Conservation (phyloP, 2,888 invertebrate species). For the Aspidapion aeneum region DNA sequence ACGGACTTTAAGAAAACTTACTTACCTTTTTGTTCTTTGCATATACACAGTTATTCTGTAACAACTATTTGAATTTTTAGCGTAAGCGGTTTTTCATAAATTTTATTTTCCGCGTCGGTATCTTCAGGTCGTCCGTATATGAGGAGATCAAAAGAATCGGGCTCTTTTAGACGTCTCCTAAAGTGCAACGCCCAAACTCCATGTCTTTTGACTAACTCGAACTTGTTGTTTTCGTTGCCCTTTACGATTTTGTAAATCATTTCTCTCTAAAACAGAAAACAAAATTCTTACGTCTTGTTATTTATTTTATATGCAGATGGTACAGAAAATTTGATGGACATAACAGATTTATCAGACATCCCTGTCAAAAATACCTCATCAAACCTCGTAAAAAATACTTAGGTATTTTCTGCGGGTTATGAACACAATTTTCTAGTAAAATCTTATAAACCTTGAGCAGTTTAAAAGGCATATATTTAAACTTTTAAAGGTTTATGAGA, state of each 20-base stretch:
- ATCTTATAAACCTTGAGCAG: no score
- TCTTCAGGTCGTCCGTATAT: slow-evolving; percentile 51
- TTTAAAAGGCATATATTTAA: no score
- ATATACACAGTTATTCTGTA: slow-evolving; percentile 27
- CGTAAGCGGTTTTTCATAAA: slow-evolving; percentile 55
- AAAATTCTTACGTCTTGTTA: background rate
- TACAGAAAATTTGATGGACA: no score
- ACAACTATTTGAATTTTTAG: slow-evolving; percentile 49
- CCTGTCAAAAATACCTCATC: no score
- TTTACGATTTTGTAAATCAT: slow-evolving; percentile 56
- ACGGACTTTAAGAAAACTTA: no score
- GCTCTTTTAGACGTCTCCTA: slow-evolving; percentile 52
- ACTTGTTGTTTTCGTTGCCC: slow-evolving; percentile 56
- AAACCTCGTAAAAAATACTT: no score
- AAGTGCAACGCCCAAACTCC: slow-evolving; percentile 61
- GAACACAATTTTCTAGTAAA: no score
- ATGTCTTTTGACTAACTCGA: slow-evolving; percentile 55
- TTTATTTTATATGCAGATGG: no score
- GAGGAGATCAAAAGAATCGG: slow-evolving; percentile 54
- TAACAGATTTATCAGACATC: no score
- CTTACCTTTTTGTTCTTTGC: no score
- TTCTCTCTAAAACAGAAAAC: slow-evolving; percentile 45
- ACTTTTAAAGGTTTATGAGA: no score
- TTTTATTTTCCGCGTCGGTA: slow-evolving; percentile 21
- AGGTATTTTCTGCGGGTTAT: no score